Conservation (phyloP, 2,797 vertebrate genomes). For the Lemur catta region DNA sequence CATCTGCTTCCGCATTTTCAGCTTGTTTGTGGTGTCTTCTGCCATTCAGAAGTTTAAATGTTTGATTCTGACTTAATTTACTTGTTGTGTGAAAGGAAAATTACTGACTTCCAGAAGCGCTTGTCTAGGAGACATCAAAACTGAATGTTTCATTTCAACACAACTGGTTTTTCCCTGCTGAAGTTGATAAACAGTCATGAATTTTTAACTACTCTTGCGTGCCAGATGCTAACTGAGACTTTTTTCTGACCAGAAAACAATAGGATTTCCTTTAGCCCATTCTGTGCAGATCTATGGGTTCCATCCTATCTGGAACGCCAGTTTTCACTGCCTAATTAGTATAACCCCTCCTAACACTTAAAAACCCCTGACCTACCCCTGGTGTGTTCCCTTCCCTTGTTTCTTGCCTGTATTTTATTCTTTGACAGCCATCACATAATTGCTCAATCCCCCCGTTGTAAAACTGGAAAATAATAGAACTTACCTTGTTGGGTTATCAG, state of each 20-base stretch:
- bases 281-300: background rate
- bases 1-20: background rate
- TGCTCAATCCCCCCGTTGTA: background rate
- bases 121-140: background rate
- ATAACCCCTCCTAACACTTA: background rate
- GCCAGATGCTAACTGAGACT: background rate
- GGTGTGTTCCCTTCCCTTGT: background rate
- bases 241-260: background rate
- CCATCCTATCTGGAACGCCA: background rate
- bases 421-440: background rate
- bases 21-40: background rate
- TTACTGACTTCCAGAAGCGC: background rate
- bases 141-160: background rate
- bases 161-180: background rate
- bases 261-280: background rate
- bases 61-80: background rate
- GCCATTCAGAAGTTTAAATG: background rate
- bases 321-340: background rate
- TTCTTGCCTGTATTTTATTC: background rate
- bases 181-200: background rate
- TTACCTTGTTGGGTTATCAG: background rate
- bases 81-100: background rate
- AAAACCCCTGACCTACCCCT: background rate
- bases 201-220: background rate
- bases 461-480: background rate